Evolutionary conservation across 2,888 invertebrate species (phyloP), one percentile per base, ranked within the genome.

Genomic region (Podotricha telesiphe): DNA sequence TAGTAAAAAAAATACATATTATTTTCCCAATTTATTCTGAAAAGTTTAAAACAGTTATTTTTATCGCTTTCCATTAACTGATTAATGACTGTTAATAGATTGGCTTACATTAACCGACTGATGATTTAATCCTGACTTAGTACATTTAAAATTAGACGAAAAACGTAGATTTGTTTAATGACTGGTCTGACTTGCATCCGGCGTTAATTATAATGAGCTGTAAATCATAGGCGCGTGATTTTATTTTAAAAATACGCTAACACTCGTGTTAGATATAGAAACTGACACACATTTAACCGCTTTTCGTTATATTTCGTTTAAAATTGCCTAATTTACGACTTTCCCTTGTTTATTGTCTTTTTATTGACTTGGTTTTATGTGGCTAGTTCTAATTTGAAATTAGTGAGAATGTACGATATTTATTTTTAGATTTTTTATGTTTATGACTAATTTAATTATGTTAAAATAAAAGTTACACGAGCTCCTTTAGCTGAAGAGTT

Each of bases 161-260:
- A 70, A 72, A 68, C 70, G 61, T 66, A 55, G 15, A 62, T 67
- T 68, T 70, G 22, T 66, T 59, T 70, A 70, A 70, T 64, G 70
- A 58, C 50, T 65, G 58, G 28, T 65, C 63, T 37, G 62, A 71
- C 20, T 19, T 42, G 63, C 59, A 28, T 59, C 62, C 63, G 68
- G 59, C 37, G 59, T 63, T 68, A 34, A 62, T 62, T 45, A 70
- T 70, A 72, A 70, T 72, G 68, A 69, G 59, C 55, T 55, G 63
- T 70, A 68, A 66, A 68, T 72, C 68, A 73, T 71, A 63, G 45
- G 42, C 63, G 34, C 37, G 69, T 64, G 67, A 37, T 45, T 40
- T 42, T 15, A 51, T 37, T 34, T 20, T 70, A 59, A 68, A 73
- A 70, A 70, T 70, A 73, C 63, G 13, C 70, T 65, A 64, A 66